Conservation (phyloP, 1,140 invertebrate genomes). For the Drosophila auraria region DNA sequence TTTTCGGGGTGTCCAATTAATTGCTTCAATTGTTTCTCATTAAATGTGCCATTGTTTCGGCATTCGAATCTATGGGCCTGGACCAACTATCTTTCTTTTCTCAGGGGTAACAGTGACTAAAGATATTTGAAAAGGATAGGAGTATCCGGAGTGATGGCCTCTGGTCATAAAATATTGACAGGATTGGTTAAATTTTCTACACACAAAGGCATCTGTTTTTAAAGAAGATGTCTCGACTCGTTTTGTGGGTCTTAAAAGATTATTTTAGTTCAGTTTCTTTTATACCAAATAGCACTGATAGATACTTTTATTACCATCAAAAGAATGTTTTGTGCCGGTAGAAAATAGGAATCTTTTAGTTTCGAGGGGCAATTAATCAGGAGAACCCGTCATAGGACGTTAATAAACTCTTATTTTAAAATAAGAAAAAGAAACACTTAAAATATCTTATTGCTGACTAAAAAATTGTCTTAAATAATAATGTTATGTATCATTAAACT, state of each 20-base stretch:
- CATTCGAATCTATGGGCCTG: constrained; percentile 20
- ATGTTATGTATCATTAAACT: background rate
- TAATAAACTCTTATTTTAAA: no score
- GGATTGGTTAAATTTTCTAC: background rate
- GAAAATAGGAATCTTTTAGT: background rate
- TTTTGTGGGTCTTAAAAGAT: no score
- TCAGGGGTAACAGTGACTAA: no score
- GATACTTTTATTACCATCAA: no score
- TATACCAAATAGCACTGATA: no score
- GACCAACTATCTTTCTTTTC: constrained; percentile 3
- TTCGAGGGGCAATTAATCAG: no score
- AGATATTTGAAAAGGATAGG: no score
- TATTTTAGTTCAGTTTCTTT: no score
- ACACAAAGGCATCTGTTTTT: no score
- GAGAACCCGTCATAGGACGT: no score
- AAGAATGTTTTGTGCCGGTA: background rate
- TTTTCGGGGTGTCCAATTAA: constrained; percentile 56
- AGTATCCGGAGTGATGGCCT: no score
- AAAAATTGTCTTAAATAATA: background rate
- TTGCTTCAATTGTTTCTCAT: constrained; percentile 64
- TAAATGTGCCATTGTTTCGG: constrained; percentile 36
- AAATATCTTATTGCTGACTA: background rate
- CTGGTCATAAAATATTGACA: background rate
- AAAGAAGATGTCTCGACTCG: no score
- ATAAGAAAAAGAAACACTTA: background rate